Base-by-base conservation (phyloP, 2,888 invertebrate genomes). In the Megamerina dolium region DNA sequence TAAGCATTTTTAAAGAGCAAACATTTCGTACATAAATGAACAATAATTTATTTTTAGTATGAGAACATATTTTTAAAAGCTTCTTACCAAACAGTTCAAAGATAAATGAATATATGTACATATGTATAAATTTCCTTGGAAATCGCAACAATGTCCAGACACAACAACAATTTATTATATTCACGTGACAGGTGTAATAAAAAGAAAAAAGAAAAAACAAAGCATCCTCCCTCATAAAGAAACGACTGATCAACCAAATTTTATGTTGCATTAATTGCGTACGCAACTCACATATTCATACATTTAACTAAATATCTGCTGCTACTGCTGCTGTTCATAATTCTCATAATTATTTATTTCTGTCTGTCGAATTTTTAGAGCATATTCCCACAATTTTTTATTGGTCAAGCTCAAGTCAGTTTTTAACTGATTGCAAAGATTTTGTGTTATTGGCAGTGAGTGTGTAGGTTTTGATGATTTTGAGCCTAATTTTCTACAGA, bases 401-500 rank as follows among this genome's bases (percentile, higher is more conserved):
- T 41, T 32, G 29, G 27, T 18, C 16, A 16, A 17, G 26, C 29
- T 33, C 17, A 36, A 8, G 27, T n/a, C n/a, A n/a, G n/a, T n/a
- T n/a, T n/a, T n/a, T n/a, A n/a, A n/a, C n/a, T n/a, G n/a, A n/a
- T n/a, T n/a, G n/a, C n/a, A n/a, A n/a, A n/a, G n/a, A n/a, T n/a
- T n/a, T n/a, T n/a, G n/a, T n/a, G n/a, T n/a, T n/a, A n/a, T n/a
- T n/a, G n/a, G n/a, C n/a, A n/a, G n/a, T n/a, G n/a, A n/a, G n/a
- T n/a, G n/a, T n/a, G n/a, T n/a, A n/a, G n/a, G n/a, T n/a, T n/a
- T n/a, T n/a, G n/a, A n/a, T n/a, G n/a, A n/a, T n/a, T n/a, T n/a
- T n/a, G n/a, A n/a, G n/a, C 44, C 36, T 42, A 43, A 45, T 48
- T 50, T 52, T 50, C 45, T 45, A 44, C 50, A 48, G 48, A 52